Conservation (phyloP, 1,140 invertebrate genomes). For the Camponotus floridanus region DNA sequence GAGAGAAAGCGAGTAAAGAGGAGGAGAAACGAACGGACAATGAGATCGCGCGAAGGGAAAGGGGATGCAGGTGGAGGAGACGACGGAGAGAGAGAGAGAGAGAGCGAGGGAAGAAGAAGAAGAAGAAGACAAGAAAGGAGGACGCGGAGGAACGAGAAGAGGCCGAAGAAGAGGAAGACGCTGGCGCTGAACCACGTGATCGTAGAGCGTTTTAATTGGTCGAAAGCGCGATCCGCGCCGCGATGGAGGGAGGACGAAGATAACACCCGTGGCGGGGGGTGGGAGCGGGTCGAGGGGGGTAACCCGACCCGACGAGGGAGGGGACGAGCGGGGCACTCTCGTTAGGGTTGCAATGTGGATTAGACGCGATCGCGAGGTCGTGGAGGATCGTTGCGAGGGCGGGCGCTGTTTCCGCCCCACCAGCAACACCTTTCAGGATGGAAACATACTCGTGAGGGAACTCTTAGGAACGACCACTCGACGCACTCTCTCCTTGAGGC, state of each 20-base stretch:
- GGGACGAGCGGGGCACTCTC: conserved; percentile 65
- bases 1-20: conserved; percentile 22
- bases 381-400: conserved; percentile 79
- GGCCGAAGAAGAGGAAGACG: conserved; percentile 60
- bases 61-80: conserved; percentile 29
- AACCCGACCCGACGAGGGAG: conserved; percentile 59
- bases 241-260: conserved; percentile 68
- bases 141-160: conserved; percentile 36
- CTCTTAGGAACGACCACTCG: conserved; percentile 66
- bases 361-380: conserved; percentile 80
- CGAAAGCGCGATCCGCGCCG: conserved; percentile 71
- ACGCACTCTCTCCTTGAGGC: conserved; percentile 58
- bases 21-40: conserved; percentile 29
- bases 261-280: conserved; percentile 47
- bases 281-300: conserved; percentile 68
- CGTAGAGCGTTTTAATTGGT: conserved; percentile 85
- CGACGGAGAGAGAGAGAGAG: conserved; percentile 10
- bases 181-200: conserved; percentile 81
- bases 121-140: conserved; percentile 28
- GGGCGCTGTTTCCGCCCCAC: conserved; percentile 83
- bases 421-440: conserved; percentile 82
- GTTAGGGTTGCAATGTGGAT: conserved; percentile 81
- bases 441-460: conserved; percentile 73
- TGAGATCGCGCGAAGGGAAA: conserved; percentile 42
- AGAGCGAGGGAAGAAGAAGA: conserved; percentile 24